Evolutionary conservation across 2,797 vertebrate genomes (phyloP), one percentile per base, ranked within the genome.

Genomic region (Alectoris magna): DNA sequence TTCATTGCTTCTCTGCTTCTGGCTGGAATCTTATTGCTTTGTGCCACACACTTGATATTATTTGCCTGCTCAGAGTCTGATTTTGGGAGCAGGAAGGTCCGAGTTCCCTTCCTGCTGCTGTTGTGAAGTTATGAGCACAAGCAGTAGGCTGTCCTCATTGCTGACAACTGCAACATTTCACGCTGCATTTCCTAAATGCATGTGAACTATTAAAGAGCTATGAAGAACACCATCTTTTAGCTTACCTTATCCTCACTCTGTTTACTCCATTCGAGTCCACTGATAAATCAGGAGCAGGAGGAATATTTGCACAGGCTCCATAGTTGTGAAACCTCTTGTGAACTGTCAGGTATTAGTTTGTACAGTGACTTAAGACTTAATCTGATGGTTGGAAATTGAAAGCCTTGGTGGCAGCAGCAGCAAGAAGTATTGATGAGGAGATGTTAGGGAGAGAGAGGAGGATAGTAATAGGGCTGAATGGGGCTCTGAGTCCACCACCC

Each of bases 31-130:
- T 83, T 51, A 4, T 36, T 59, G 79, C 63, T 90, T 49, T 34
- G 83, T 64, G 55, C 59, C 2, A 7, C 84, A 18, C 59, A 22
- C 13, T n/a, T 66, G 0, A 0, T 39, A 13, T 63, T 2, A 0
- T 81, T 58, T 74, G 58, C 59, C 91, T 72, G 59, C 91, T 90
- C 73, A 3, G 38, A 49, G 70, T 14, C 29, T 18, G 21, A 10
- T 71, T 82, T 38, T 55, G 75, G 92, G 70, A 87, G 56, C 46
- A 46, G 55, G 77, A 80, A 51, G 29, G 60, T 2, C 24, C 1
- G 36, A 91, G 31, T n/a, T 84, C 41, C 22, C 34, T 64, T 66
- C 56, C 51, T 0, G 1, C 49, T 84, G 59, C 2, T 67, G 23
- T 18, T 1, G 0, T 29, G 67, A 78, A 41, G 31, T 17, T 46